Evolutionary conservation across 2,797 vertebrate genomes (phyloP), one percentile per base, ranked within the genome.

Genomic region (Leuciscus waleckii): DNA sequence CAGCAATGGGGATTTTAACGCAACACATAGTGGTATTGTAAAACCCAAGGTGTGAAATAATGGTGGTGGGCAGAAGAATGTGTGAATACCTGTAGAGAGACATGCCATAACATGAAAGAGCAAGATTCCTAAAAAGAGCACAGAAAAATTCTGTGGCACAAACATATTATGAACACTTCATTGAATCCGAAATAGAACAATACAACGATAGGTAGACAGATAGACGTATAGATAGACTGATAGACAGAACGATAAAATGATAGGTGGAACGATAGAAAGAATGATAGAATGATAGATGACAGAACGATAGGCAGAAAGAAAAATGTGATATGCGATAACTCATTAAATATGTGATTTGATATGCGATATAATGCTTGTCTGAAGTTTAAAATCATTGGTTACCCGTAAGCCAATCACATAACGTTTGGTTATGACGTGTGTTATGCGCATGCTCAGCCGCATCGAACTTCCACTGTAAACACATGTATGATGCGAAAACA

Each of bases 21-120:
- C 71, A 73, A 46, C 61, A 46, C 61, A 67, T 49, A 71, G 51
- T 35, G 49, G 29, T 49, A 17, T 3, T 70, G 10, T 23, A 32
- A 54, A 75, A 68, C 41, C 29, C 14, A 49, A 83, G 7, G 58
- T 37, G 41, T 23, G 5, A 67, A 68, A 70, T 32, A 85, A 67
- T 17, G 16, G 5, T 67, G 61, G 29, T 49, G 9, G 10, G 69
- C 8, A 46, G 74, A 32, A 37, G n/a, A 37, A 51, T n/a, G 68
- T 43, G 61, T 58, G 68, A 85, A 79, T 37, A 74, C 70, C 41
- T 74, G 39, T n/a, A 37, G 41, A 58, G 19, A 81, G 21, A 63
- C 29, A n/a, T 49, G 81, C 21, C 46, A 65, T 2, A 39, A 83
- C 56, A 35, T 26, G 56, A 82, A 74, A n/a, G 7, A 49, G 7